Evolutionary conservation across 1,140 invertebrate species (phyloP).

Genomic region (Hyles euphorbiae): DNA sequence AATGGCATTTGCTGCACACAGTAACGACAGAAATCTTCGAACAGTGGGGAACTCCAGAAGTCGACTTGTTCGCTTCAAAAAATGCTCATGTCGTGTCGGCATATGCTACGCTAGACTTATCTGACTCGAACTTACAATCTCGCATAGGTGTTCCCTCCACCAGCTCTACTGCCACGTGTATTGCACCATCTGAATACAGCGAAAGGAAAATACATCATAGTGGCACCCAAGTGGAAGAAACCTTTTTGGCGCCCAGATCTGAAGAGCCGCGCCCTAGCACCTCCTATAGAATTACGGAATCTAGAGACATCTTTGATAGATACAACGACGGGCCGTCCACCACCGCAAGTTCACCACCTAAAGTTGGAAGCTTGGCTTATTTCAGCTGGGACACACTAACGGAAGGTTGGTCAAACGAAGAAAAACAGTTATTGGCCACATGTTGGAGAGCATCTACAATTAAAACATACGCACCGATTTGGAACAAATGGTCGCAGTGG

Average conservation of each 20-base stretch:
- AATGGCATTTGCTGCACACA: constrained; percentile 33
- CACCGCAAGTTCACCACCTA: constrained; percentile 21
- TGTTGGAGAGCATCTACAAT: constrained; percentile 18
- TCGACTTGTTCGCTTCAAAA: constrained; percentile 35
- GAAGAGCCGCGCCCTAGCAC: constrained; percentile 12
- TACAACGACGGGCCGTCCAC: constrained; percentile 13
- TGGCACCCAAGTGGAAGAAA: constrained; percentile 23
- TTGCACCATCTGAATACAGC: constrained; percentile 21
- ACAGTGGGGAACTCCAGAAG: constrained; percentile 25
- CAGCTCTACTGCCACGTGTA: constrained; percentile 17
- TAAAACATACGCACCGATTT: constrained; percentile 17
- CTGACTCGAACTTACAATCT: constrained; percentile 12
- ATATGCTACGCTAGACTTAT: neutral
- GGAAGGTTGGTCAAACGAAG: constrained; percentile 15
- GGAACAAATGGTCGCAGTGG: constrained; percentile 14
- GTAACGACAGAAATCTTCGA: constrained; percentile 24
- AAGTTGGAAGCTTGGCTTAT: constrained; percentile 25
- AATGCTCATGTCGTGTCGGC: constrained; percentile 1
- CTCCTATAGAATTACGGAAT: constrained; percentile 15
- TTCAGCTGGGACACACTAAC: constrained; percentile 22
- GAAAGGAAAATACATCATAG: constrained; percentile 19
- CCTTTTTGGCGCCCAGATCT: constrained; percentile 24
- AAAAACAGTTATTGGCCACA: constrained; percentile 9
- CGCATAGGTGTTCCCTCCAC: constrained; percentile 12
- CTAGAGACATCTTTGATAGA: constrained; percentile 20